phyloP scores from a whole-genome alignment of 2,797 vertebrate species.

The Esox lucius region DNA sequence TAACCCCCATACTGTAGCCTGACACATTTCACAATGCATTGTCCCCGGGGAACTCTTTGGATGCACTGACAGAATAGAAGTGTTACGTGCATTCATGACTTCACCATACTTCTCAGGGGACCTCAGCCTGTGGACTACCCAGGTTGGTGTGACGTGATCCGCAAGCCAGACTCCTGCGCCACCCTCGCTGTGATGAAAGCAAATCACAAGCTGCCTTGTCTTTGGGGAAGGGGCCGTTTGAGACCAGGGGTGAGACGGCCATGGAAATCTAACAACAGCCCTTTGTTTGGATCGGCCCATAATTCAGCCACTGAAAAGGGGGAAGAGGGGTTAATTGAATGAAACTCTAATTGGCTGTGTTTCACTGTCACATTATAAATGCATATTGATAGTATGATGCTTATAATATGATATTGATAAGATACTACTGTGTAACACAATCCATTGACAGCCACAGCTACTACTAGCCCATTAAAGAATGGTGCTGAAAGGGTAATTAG shows the following conservation, averaged over 20 bases:
- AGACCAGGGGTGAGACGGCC: slow-evolving; percentile 49
- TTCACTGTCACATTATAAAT: not conserved
- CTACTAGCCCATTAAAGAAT: not conserved
- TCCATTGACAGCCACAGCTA: not conserved
- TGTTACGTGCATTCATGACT: not conserved
- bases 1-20: not conserved
- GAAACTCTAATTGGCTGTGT: not conserved
- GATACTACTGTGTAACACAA: not conserved
- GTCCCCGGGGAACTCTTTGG: not conserved
- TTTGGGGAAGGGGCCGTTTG: slow-evolving; percentile 68
- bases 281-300: slow-evolving; percentile 62
- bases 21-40: not conserved
- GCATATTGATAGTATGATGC: not conserved
- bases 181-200: slow-evolving; percentile 76
- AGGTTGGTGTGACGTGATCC: slow-evolving; percentile 77
- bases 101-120: slow-evolving; percentile 49
- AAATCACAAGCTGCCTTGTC: slow-evolving; percentile 77
- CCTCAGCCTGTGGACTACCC: slow-evolving; percentile 76
- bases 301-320: not conserved
- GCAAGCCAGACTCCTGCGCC: slow-evolving; percentile 73
- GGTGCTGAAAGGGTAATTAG: no score
- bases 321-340: slow-evolving; percentile 1
- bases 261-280: slow-evolving; percentile 72
- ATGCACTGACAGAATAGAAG: not conserved
- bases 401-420: not conserved